phyloP scores from a whole-genome alignment of 2,113 vertebrate species.

The Felis catus region F.catus_Fca126_mat1.0 CM031412.1:9255501-9256000 shows the following conservation, averaged over 20 bases:
- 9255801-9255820: not conserved
- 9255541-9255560: not conserved
- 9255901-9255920: not conserved
- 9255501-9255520: fast-evolving
- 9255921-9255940: not conserved
- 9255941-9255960: not conserved
- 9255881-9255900: not conserved
- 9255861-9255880: not conserved
- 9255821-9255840: not conserved
- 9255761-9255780: not conserved
- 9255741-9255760: not conserved
- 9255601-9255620: not conserved
- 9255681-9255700: not conserved
- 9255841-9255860: not conserved
- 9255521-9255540: not conserved
- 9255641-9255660: not conserved
- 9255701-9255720: not conserved
- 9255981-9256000: not conserved
- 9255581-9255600: not conserved
- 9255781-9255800: not conserved
- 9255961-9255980: fast-evolving
- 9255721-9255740: not conserved
- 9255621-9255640: not conserved
- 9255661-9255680: too few species aligned
- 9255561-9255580: not conserved